Percentiles rank a stretch among this genome's conserved stretches.
phyloP scores from a whole-genome alignment of 2,113 vertebrate species.

The Nibea albiflora region DNA sequence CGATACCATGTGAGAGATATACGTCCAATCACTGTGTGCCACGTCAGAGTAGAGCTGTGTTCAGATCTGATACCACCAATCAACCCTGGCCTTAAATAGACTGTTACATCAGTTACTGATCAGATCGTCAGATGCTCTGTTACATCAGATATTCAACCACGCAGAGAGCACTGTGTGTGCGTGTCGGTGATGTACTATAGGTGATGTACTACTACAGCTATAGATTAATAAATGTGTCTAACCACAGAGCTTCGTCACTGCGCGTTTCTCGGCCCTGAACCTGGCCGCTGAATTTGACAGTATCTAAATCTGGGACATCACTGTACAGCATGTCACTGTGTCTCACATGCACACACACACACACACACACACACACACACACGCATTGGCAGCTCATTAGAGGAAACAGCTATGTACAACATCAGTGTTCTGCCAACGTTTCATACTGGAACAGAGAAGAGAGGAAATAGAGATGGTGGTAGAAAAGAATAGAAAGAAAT shows the following conservation, averaged over 20 bases:
- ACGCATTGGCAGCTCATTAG: conserved; percentile 70
- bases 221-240: conserved; percentile 27
- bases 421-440: conserved; percentile 62
- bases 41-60: not conserved
- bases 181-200: not conserved
- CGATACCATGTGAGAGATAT: not conserved
- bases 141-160: not conserved
- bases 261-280: conserved; percentile 21
- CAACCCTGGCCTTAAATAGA: not conserved
- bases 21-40: not conserved
- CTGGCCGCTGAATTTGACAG: conserved; percentile 44
- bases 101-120: not conserved
- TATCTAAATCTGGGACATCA: conserved; percentile 69
- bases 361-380: conserved; percentile 17
- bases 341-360: conserved; percentile 25
- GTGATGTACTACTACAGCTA: conserved; percentile 8
- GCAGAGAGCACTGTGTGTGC: not conserved
- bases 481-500: not conserved
- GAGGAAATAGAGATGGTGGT: too few species aligned
- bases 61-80: not conserved
- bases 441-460: conserved; percentile 25
- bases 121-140: not conserved
- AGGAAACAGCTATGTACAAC: conserved; percentile 55
- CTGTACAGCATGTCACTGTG: conserved; percentile 41
- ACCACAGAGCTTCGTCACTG: not conserved